These are phyloP conservation scores for Tipula confusa DNA, from an alignment of 2,888 invertebrate species.

Conservation along the genomic window DNA sequence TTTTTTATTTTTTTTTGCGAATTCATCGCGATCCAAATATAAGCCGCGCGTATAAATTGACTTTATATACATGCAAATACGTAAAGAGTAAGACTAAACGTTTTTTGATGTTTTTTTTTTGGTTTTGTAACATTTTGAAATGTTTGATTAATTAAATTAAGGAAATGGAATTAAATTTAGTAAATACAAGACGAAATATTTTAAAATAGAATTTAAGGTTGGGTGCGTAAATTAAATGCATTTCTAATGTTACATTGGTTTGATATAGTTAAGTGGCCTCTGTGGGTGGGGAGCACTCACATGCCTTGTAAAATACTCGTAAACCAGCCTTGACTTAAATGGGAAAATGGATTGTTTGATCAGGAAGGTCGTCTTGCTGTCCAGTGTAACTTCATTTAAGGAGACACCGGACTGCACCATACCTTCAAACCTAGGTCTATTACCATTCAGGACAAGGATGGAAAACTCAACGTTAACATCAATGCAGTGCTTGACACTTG, in stretches of 20 bases:
- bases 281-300: too few relatives aligned
- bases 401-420: too few relatives aligned
- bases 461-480: too few relatives aligned
- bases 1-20: background rate
- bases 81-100: background rate
- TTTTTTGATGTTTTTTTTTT: background rate
- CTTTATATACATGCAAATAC: background rate
- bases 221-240: background rate
- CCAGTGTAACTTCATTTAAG: too few relatives aligned
- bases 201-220: background rate
- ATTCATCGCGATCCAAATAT: background rate
- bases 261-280: too few relatives aligned
- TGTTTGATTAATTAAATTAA: background rate
- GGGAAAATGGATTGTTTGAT: too few relatives aligned
- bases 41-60: background rate
- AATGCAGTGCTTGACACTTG: too few relatives aligned
- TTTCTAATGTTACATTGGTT: background rate
- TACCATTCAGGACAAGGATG: too few relatives aligned
- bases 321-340: too few relatives aligned
- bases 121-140: background rate
- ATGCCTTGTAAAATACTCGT: too few relatives aligned
- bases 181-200: background rate
- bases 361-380: too few relatives aligned
- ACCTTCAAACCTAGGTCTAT: too few relatives aligned
- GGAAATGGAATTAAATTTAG: background rate